phyloP scores from a whole-genome alignment of 2,797 vertebrate species.

The Hemibagrus guttatus region DNA sequence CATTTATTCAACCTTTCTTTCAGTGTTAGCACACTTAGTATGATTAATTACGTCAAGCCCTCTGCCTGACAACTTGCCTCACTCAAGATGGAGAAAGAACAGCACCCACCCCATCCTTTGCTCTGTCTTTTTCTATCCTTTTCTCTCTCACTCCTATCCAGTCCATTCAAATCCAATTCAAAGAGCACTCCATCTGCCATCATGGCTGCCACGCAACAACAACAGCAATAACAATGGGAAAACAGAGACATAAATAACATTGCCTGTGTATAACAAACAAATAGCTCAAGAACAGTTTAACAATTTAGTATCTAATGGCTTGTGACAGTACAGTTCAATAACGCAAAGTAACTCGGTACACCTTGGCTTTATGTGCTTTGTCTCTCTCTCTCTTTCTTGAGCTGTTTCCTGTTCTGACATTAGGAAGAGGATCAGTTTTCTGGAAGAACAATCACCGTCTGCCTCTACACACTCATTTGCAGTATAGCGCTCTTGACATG shows the following conservation, averaged over 20 bases:
- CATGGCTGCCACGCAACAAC: constrained; percentile 47
- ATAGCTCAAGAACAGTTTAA: constrained; percentile 29
- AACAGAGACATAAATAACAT: constrained; percentile 57
- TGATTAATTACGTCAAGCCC: constrained; percentile 64
- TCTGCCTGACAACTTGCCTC: constrained; percentile 62
- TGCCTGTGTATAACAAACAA: constrained; percentile 48
- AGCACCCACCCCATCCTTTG: constrained; percentile 49
- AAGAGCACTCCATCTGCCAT: constrained; percentile 57
- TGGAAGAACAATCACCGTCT: constrained; percentile 8
- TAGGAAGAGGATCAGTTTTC: constrained; percentile 30
- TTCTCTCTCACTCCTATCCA: constrained; percentile 64
- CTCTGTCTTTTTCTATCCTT: constrained; percentile 64
- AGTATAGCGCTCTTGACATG: constrained; percentile 23
- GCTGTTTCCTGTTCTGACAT: constrained; percentile 19
- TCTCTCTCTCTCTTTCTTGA: constrained; percentile 20
- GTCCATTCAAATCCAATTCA: constrained; percentile 70
- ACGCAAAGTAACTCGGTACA: constrained; percentile 25
- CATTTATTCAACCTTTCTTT: constrained; percentile 66
- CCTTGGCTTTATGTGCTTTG: constrained; percentile 17
- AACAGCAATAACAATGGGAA: constrained; percentile 41
- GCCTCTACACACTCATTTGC: constrained; percentile 4
- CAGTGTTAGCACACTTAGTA: constrained; percentile 65
- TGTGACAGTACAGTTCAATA: constrained; percentile 40
- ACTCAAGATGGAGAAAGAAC: constrained; percentile 61
- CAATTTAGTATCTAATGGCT: constrained; percentile 31